phyloP scores from a whole-genome alignment of 2,797 vertebrate species.

The Oophaga sylvatica region DNA sequence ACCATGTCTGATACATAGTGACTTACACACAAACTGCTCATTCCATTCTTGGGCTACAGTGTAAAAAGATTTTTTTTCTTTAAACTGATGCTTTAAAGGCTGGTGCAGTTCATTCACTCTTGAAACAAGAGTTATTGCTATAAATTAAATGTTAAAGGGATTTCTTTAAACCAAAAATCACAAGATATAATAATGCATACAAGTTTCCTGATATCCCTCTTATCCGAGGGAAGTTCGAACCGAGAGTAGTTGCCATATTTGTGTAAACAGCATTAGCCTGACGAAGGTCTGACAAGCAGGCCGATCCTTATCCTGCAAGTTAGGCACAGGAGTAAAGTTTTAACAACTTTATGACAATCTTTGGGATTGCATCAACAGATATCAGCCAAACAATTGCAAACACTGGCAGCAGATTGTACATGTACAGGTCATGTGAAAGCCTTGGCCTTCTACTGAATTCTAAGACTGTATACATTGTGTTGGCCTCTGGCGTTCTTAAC shows the following conservation, averaged over 20 bases:
- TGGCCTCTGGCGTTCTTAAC: background rate
- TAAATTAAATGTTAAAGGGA: constrained; percentile 48
- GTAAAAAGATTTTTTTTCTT: constrained; percentile 46
- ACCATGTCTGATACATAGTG: constrained; percentile 43
- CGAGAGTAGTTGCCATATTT: constrained; percentile 5
- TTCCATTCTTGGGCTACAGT: constrained; percentile 42
- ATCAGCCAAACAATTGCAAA: background rate
- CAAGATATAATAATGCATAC: background rate
- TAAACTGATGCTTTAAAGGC: constrained; percentile 23
- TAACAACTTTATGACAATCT: constrained; percentile 14
- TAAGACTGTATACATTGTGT: background rate
- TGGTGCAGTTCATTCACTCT: constrained; percentile 51
- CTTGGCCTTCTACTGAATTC: background rate
- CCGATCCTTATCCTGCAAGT: background rate
- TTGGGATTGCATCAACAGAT: constrained; percentile 15
- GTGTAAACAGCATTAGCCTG: constrained; percentile 30
- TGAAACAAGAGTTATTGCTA: constrained; percentile 61
- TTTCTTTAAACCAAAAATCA: background rate
- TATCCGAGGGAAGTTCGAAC: background rate
- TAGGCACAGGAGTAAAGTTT: constrained; percentile 14
- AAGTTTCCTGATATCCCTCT: constrained; percentile 19
- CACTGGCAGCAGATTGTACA: background rate
- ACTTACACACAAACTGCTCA: constrained; percentile 28
- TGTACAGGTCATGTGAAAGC: background rate
- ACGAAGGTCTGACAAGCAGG: background rate